Base-by-base conservation (phyloP, 2,888 invertebrate species). In the Plagodis dolabraria region DNA sequence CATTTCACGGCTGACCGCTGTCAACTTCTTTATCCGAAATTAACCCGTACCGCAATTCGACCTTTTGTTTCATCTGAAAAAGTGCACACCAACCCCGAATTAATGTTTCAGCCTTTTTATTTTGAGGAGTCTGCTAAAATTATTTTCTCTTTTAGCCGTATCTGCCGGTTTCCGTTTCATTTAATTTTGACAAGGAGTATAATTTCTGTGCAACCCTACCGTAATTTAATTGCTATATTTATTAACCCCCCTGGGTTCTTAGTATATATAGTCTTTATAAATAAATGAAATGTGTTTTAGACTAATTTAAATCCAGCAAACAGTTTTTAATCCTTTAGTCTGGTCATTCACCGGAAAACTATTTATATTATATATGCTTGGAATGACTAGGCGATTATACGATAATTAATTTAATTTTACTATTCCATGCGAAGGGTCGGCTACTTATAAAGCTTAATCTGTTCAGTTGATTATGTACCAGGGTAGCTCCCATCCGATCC, bases 11-110 rank as follows among this genome's bases (percentile, higher is more conserved):
- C 58, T 67, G 66, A 67, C 71, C 70, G 69, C 69, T 68, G 71
- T 70, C 70, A 71, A 69, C 65, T 70, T 69, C 66, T 70, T 68
- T 63, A 69, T 65, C 65, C 69, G 48, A 68, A 71, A 71, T 70
- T 65, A 69, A 65, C 69, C 61, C 68, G 54, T 49, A 57, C 66
- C 67, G 67, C 67, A 67, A 69, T 69, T 65, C 67, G 53, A 65
- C 70, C 65, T 60, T 69, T 69, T 67, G 70, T 71, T 68, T 60
- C 56, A 60, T 48, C 58, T 58, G 58, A 70, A 69, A 70, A 70
- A 70, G 66, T 67, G 68, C 69, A 66, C 64, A 66, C 60, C 61
- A 58, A 56, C 58, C 59, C 61, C 52, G 53, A 64, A 66, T 68
- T 56, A 61, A 66, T 63, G 66, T 63, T 64, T 33, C 48, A 52